Conservation (phyloP, 1,140 invertebrate species). For the Brachionus plicatilis region DNA sequence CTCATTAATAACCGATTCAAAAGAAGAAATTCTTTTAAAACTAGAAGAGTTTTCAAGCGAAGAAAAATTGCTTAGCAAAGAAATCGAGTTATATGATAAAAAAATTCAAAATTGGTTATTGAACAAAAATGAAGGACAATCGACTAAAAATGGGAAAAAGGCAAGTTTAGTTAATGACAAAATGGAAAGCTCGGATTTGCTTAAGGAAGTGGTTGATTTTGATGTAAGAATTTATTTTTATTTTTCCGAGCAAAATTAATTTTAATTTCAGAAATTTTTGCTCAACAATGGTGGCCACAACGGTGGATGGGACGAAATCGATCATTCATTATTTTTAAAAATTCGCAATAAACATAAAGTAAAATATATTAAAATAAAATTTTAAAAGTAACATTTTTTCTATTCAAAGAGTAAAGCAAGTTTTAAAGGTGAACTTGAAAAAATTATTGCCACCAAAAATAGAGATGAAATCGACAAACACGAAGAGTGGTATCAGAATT, state of each 20-base stretch:
- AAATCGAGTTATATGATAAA: slow-evolving; percentile 50
- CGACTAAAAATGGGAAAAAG: slow-evolving; percentile 31
- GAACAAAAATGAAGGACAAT: slow-evolving; percentile 5
- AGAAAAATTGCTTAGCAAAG: slow-evolving; percentile 47
- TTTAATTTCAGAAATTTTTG: slow-evolving; percentile 51
- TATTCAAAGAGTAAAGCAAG: slow-evolving; percentile 45
- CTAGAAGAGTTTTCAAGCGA: slow-evolving; percentile 51
- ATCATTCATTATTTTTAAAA: slow-evolving; percentile 53
- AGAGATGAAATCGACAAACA: slow-evolving; percentile 51
- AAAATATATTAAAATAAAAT: slow-evolving; percentile 10
- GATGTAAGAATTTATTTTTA: slow-evolving; percentile 46
- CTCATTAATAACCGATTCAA: not conserved
- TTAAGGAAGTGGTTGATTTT: slow-evolving; percentile 52
- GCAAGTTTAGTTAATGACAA: slow-evolving; percentile 43
- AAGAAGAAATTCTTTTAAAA: slow-evolving; percentile 42
- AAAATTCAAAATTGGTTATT: slow-evolving; percentile 52
- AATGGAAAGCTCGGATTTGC: slow-evolving; percentile 49
- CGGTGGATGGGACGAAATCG: slow-evolving; percentile 56
- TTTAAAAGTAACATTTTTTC: not conserved
- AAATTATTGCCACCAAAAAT: slow-evolving; percentile 48
- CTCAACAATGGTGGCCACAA: slow-evolving; percentile 50
- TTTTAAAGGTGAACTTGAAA: slow-evolving; percentile 48
- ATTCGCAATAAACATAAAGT: slow-evolving; percentile 52
- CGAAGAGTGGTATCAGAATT: slow-evolving; percentile 53
- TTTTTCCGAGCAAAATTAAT: not conserved